Base-by-base conservation (phyloP, 2,113 vertebrate genomes). In the Nothobranchius furzeri region DNA sequence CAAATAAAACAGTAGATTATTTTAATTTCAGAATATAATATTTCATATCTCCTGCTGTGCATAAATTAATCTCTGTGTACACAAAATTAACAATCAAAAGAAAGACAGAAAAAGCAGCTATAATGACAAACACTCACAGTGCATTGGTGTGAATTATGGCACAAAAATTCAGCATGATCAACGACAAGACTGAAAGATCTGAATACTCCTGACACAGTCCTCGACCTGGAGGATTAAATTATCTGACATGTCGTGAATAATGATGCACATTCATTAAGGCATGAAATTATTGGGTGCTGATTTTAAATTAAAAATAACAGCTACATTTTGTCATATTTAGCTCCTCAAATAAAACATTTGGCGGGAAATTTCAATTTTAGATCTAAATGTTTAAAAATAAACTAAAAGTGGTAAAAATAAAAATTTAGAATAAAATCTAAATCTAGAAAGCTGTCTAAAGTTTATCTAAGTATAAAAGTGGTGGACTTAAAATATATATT, bases 111-210 rank as follows among this genome's bases (percentile, higher is more conserved):
- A 40, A 49, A 68, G 51, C 49, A 12, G 70, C 50, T 14, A 40
- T 40, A 49, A 24, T 9, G 13, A 62, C n/a, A 17, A 40, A 70
- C 73, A 71, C 65, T 85, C 85, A 83, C 76, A 83, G 79, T 85
- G 84, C 52, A 9, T 64, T 83, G 82, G 78, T 72, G 78, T 73
- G 51, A 54, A 40, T 52, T 68, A 78, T 89, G 88, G 86, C 80
- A 88, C 84, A 12, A 14, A 59, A 30, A 6, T 40, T 40, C 37
- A 40, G 37, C 37, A 40, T 8, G 9, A 51, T 24, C n/a, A 17
- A 17, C 17, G 17, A 51, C 49, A 24, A 55, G 25, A 36, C 13
- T 15, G 9, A 54, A 12, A 30, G 53, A 30, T 35, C 7, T 35
- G 52, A 52, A 45, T 45, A 20, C 55, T 7, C 14, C 10, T 53